phyloP scores from a whole-genome alignment of 2,888 invertebrate species.

The Rhyacophila evoluta region DNA sequence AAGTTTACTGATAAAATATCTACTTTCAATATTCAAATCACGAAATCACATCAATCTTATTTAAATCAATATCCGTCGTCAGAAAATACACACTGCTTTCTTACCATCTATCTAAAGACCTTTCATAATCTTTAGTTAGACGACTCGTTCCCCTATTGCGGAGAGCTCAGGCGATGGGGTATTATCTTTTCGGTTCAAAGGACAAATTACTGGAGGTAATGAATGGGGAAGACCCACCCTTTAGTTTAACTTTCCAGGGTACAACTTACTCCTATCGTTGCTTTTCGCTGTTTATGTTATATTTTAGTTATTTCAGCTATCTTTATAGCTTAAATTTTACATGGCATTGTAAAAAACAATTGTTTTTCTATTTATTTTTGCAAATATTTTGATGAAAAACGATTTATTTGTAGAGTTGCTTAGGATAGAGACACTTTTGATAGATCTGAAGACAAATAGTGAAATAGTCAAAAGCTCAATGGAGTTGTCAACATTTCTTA shows the following conservation, averaged over 20 bases:
- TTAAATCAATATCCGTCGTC: neutral
- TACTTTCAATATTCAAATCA: neutral
- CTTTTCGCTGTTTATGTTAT: neutral
- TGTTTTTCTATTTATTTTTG: too few species aligned
- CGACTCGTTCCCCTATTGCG: neutral
- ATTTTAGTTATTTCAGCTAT: too few species aligned
- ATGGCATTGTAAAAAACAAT: too few species aligned
- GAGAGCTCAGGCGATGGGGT: slow-evolving; percentile 23
- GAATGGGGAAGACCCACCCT: slow-evolving; percentile 35
- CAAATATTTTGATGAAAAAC: too few species aligned
- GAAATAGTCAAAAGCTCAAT: too few species aligned
- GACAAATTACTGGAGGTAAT: slow-evolving; percentile 49
- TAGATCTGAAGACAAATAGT: too few species aligned
- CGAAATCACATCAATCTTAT: neutral
- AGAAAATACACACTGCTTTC: neutral
- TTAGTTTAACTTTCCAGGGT: neutral
- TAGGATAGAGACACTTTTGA: too few species aligned
- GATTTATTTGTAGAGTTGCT: too few species aligned
- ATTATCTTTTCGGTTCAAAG: slow-evolving; percentile 50
- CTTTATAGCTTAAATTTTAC: too few species aligned
- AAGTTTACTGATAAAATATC: too few species aligned
- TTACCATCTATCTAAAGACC: neutral
- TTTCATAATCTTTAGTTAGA: slow-evolving; percentile 8
- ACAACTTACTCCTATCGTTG: neutral
- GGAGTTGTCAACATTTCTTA: too few species aligned